Percentiles rank a stretch among this genome's conserved stretches.
Conservation (phyloP, 92 coral and sea anemone species). For the Hydrozoanthus gracilis region DNA sequence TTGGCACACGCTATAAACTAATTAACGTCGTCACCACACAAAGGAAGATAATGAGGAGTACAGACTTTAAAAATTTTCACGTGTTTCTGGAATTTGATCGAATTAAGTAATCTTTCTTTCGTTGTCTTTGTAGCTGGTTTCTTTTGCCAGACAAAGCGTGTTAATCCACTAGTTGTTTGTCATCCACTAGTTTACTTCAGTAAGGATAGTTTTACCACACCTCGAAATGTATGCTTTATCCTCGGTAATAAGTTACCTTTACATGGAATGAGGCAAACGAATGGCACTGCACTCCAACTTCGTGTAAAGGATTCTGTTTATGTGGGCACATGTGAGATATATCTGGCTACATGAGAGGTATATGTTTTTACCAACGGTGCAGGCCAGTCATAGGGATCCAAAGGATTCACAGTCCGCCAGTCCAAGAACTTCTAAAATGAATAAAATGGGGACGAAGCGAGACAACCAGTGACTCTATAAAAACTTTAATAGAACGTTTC, state of each 20-base stretch:
- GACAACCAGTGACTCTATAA: too few relatives aligned
- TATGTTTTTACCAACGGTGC: background rate
- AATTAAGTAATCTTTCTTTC: constrained; percentile 20
- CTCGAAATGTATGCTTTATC: constrained; percentile 21
- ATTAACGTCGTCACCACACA: constrained; percentile 29
- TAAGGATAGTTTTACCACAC: constrained; percentile 14
- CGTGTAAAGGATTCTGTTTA: background rate
- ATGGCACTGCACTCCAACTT: constrained; percentile 17
- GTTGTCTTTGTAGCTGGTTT: constrained; percentile 12
- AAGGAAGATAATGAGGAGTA: constrained; percentile 26
- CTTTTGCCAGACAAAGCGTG: constrained; percentile 6
- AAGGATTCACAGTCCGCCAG: too few relatives aligned
- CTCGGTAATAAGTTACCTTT: constrained; percentile 1
- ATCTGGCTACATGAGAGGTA: constrained; percentile 13
- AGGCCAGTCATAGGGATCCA: too few relatives aligned
- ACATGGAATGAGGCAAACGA: background rate
- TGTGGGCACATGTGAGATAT: constrained; percentile 29
- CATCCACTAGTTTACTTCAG: constrained; percentile 32
- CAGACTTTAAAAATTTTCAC: constrained; percentile 24
- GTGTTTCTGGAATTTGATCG: constrained; percentile 13
- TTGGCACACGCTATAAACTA: constrained; percentile 16
- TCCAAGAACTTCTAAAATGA: too few relatives aligned
- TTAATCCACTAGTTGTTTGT: constrained; percentile 20
- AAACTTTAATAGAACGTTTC: too few relatives aligned
- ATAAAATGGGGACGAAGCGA: too few relatives aligned